These are phyloP conservation scores for Melanotaenia nigrans DNA, from an alignment of 2,797 vertebrate species.

Conservation along the genomic window DNA sequence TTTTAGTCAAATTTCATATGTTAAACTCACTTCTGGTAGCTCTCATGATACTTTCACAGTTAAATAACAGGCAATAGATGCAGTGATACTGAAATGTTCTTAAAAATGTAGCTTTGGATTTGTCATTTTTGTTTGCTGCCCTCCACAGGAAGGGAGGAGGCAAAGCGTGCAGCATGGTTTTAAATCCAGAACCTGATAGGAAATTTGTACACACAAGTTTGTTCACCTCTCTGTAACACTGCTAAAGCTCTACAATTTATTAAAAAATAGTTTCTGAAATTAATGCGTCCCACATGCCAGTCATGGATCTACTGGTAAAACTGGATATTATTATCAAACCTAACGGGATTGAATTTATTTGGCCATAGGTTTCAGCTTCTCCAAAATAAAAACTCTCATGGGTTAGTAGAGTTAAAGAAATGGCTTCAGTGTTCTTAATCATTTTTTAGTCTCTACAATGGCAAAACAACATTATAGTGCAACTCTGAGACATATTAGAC, in stretches of 20 bases:
- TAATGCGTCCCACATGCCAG: slow-evolving; percentile 5
- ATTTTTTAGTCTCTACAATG: slow-evolving; percentile 23
- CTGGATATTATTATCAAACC: slow-evolving; percentile 2
- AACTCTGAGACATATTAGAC: slow-evolving; percentile 53
- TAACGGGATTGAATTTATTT: slow-evolving; percentile 8
- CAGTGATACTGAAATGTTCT: neutral
- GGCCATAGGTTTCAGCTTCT: neutral
- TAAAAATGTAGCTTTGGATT: neutral
- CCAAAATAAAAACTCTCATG: slow-evolving; percentile 9
- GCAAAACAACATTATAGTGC: slow-evolving; percentile 57
- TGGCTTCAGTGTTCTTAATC: slow-evolving; percentile 18
- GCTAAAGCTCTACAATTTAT: neutral
- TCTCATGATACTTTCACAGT: neutral
- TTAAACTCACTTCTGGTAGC: neutral
- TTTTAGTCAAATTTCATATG: neutral
- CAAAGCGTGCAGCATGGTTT: neutral
- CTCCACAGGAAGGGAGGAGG: neutral
- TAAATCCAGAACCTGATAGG: neutral
- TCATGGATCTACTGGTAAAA: neutral
- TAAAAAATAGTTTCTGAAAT: slow-evolving; percentile 10
- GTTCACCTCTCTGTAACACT: neutral
- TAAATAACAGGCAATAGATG: neutral
- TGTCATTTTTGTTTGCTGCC: neutral
- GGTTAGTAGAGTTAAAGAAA: slow-evolving; percentile 17
- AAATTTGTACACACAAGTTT: neutral